These are phyloP conservation scores for Glaucopsyche alexis DNA, from an alignment of 2,888 invertebrate species.

Conservation along the genomic window DNA sequence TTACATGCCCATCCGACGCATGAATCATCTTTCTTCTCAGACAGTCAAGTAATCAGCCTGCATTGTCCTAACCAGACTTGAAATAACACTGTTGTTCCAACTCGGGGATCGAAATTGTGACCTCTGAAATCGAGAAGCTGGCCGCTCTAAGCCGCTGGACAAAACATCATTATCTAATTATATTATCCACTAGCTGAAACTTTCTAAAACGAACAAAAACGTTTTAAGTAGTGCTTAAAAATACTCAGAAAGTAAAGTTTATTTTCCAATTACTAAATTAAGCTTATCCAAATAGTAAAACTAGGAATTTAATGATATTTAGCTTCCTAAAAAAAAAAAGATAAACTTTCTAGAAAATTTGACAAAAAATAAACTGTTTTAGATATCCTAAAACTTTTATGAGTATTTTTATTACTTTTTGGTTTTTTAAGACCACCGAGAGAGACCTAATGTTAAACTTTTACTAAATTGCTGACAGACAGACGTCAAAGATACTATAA, in stretches of 20 bases:
- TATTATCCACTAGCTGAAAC: neutral
- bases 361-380: neutral
- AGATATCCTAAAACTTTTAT: neutral
- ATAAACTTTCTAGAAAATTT: neutral
- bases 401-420: neutral
- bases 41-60: no score
- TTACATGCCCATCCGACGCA: no score
- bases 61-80: no score
- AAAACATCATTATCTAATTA: neutral
- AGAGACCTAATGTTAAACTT: neutral
- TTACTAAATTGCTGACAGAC: neutral
- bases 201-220: neutral
- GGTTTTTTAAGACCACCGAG: neutral
- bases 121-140: no score
- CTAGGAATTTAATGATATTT: neutral
- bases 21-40: no score
- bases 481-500: no score
- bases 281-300: neutral
- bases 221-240: neutral
- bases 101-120: no score
- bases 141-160: no score
- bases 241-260: neutral
- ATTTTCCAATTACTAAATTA: neutral
- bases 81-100: no score
- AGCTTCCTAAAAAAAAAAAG: neutral